Evolutionary conservation across 2,888 invertebrate species (phyloP).

Genomic region (Sepiola atlantica): DNA sequence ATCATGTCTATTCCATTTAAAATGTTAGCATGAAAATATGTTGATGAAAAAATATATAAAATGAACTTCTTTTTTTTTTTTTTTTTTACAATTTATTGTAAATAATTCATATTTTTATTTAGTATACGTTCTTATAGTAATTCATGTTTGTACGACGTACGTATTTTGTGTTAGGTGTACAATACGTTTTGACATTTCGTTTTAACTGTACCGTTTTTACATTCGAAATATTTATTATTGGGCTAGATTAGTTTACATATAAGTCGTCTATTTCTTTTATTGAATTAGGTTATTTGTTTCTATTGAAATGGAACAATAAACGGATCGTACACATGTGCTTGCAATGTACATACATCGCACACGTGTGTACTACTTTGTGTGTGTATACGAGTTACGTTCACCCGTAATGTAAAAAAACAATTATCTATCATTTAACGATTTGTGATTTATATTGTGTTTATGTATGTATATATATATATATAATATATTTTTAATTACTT

Average conservation of each 20-base stretch:
- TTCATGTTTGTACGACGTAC: too few relatives aligned
- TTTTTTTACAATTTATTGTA: too few relatives aligned
- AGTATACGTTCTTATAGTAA: too few relatives aligned
- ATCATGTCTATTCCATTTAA: too few relatives aligned
- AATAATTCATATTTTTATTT: too few relatives aligned
- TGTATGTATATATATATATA: too few relatives aligned
- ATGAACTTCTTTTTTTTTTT: too few relatives aligned
- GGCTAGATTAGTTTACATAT: neutral
- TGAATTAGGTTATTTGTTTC: neutral
- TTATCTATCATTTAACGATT: neutral
- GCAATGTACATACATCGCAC: neutral
- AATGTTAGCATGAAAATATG: too few relatives aligned
- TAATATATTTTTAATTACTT: too few relatives aligned
- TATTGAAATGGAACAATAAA: neutral
- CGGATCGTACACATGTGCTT: neutral
- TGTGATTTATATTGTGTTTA: neutral
- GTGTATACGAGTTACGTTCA: neutral
- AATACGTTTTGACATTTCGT: neutral
- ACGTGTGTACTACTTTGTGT: constrained; percentile 11
- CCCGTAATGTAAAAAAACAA: neutral
- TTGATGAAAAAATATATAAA: too few relatives aligned
- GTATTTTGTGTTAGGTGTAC: too few relatives aligned
- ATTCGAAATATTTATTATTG: neutral
- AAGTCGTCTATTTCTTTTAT: neutral
- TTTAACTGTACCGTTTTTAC: neutral